Evolutionary conservation across 2,797 vertebrate species (phyloP).

Genomic region (Pteronotus mesoamericanus): DNA sequence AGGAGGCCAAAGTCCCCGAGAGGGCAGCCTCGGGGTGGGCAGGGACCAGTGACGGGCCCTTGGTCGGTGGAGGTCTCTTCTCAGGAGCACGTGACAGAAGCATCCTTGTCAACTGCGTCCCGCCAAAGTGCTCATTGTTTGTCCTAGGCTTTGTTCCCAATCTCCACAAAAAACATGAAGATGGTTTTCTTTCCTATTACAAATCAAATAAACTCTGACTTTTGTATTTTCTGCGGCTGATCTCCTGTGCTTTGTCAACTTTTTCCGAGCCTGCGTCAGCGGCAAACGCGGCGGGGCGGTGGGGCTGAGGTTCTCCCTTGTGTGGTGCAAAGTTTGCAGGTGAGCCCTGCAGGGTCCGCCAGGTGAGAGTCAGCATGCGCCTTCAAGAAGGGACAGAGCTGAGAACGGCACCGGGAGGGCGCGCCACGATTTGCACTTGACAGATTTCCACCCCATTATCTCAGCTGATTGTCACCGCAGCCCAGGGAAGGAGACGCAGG

Average conservation of each 20-base stretch:
- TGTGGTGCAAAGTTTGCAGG: accelerated
- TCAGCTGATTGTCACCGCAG: neutral
- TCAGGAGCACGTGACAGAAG: accelerated
- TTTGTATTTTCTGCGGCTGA: neutral
- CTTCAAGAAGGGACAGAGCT: neutral
- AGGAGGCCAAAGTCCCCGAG: neutral
- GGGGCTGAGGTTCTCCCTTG: accelerated
- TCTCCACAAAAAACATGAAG: no score
- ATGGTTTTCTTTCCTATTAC: neutral
- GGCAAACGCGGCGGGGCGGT: accelerated
- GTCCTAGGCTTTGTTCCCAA: neutral
- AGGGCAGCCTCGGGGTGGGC: accelerated
- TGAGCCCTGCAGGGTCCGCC: neutral
- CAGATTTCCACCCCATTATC: accelerated
- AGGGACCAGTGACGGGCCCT: neutral
- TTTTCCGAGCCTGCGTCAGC: neutral
- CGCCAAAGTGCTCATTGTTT: neutral
- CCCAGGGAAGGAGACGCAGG: neutral
- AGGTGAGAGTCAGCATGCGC: no score
- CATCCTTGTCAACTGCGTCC: neutral
- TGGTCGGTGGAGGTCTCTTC: neutral
- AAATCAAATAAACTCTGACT: neutral
- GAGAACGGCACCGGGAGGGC: accelerated
- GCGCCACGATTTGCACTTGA: accelerated
- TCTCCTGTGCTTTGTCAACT: neutral